Conservation (phyloP, 2,113 vertebrate species). For the Siniperca knerii region DNA sequence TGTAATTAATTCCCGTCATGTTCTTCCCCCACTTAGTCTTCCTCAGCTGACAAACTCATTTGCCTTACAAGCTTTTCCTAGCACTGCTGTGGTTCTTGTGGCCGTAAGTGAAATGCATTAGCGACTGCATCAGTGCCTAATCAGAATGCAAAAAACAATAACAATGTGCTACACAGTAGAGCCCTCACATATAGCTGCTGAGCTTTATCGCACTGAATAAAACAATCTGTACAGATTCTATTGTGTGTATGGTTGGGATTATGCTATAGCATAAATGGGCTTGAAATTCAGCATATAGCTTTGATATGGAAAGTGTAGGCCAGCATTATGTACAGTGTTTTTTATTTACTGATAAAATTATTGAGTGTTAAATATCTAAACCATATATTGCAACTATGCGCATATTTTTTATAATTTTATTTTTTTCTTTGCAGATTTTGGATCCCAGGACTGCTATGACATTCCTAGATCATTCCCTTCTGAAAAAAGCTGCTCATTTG, state of each 20-base stretch:
- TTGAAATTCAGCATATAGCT: not conserved
- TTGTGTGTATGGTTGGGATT: not conserved
- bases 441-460: conserved; percentile 98
- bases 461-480: conserved; percentile 94
- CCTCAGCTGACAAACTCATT: conserved; percentile 21
- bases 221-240: not conserved
- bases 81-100: conserved; percentile 30
- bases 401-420: conserved; percentile 3
- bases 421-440: conserved; percentile 86
- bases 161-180: conserved; percentile 10
- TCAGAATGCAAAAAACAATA: conserved; percentile 33
- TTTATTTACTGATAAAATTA: not conserved
- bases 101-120: conserved; percentile 60
- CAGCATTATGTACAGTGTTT: not conserved
- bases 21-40: conserved; percentile 7
- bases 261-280: not conserved
- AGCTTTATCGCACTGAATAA: not conserved
- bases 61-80: conserved; percentile 34
- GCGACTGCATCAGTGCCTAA: conserved; percentile 31
- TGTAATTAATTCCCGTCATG: not conserved
- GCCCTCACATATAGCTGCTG: not conserved
- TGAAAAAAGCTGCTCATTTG: conserved; percentile 94
- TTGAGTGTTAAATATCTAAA: not conserved
- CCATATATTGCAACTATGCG: not conserved
- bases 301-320: not conserved